Percentiles rank a stretch among this genome's conserved stretches.
phyloP scores from a whole-genome alignment of 2,113 vertebrate genomes.

The Burhinus oedicnemus region DNA sequence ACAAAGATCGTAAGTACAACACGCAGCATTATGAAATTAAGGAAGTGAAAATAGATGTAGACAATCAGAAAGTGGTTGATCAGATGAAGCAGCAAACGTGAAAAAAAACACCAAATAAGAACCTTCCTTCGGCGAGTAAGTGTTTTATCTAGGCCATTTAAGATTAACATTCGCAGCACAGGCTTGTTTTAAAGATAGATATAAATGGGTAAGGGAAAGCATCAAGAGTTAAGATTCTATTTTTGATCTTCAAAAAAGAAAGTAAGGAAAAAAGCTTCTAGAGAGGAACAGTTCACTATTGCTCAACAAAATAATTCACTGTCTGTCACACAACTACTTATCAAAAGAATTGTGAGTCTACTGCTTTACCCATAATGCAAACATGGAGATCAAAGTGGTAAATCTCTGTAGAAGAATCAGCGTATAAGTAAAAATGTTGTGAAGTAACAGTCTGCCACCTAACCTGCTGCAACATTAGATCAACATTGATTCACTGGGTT shows the following conservation, averaged over 20 bases:
- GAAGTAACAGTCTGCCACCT: background rate
- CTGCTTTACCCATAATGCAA: background rate
- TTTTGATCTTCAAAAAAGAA: background rate
- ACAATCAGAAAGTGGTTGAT: background rate
- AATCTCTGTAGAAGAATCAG: background rate
- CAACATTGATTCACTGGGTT: background rate
- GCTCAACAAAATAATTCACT: background rate
- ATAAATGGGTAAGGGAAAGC: background rate
- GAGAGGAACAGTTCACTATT: background rate
- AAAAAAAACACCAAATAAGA: background rate
- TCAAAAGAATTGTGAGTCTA: background rate
- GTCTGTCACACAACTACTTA: background rate
- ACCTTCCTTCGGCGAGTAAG: background rate
- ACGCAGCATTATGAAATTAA: background rate
- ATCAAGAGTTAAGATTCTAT: background rate
- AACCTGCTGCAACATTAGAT: background rate
- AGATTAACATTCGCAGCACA: background rate
- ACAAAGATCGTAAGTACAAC: background rate
- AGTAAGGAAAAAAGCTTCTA: background rate
- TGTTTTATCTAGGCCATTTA: background rate
- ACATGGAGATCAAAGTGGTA: background rate
- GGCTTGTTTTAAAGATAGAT: background rate
- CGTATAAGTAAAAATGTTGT: background rate
- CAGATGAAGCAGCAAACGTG: background rate
- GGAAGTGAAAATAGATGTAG: background rate